These are phyloP conservation scores for Hylomyscus alleni DNA, from an alignment of 2,797 vertebrate genomes.

Conservation along the genomic window DNA sequence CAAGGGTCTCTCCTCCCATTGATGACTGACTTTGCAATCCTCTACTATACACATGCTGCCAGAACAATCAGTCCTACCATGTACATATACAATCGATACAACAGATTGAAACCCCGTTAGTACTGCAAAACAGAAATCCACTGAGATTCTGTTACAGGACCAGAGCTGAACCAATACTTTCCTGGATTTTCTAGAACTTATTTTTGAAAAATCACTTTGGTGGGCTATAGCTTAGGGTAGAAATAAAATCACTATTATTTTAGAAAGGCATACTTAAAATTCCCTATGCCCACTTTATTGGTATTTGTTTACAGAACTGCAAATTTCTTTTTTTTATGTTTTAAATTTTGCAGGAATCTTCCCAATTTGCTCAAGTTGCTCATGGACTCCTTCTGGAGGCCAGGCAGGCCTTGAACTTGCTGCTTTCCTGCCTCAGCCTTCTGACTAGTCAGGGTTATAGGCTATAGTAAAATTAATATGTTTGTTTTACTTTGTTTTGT, in stretches of 20 bases:
- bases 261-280: slow-evolving; percentile 49
- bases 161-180: slow-evolving; percentile 25
- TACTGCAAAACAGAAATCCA: background rate
- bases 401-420: background rate
- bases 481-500: background rate
- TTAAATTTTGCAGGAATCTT: too few relatives aligned
- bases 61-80: too few relatives aligned
- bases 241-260: slow-evolving; percentile 37
- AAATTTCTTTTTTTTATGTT: slow-evolving; percentile 21
- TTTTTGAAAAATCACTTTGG: slow-evolving; percentile 5
- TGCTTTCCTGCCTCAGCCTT: background rate
- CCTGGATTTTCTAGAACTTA: slow-evolving; percentile 56
- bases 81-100: slow-evolving; percentile 31
- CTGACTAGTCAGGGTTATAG: background rate
- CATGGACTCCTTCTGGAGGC: background rate
- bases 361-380: background rate
- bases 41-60: too few relatives aligned
- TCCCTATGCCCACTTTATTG: background rate
- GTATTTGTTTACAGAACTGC: slow-evolving; percentile 61
- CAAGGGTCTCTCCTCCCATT: too few relatives aligned
- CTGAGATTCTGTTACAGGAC: slow-evolving; percentile 47
- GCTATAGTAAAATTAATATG: background rate
- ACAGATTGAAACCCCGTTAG: background rate
- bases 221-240: slow-evolving; percentile 45
- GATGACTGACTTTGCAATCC: too few relatives aligned